Evolutionary conservation across 2,888 invertebrate genomes (phyloP).

Genomic region (Eurois occulta): DNA sequence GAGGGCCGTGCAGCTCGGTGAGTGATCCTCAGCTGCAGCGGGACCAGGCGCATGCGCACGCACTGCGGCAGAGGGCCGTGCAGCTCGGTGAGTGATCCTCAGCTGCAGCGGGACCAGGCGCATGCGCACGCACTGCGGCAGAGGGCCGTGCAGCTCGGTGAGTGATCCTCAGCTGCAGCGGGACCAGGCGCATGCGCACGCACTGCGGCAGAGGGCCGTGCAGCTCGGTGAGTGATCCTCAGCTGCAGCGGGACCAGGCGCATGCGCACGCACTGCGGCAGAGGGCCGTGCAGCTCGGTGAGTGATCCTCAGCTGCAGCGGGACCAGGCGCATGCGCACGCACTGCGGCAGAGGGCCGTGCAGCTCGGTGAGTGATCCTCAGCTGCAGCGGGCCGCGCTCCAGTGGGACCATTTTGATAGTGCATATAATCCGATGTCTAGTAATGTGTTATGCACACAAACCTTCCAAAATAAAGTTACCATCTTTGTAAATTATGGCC

Average conservation of each 20-base stretch:
- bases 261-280: not conserved
- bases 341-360: not conserved
- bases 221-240: not conserved
- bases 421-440: no score
- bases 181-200: not conserved
- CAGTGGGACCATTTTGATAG: no score
- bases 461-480: no score
- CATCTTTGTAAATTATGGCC: no score
- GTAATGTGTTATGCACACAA: no score
- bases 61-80: conserved; percentile 75
- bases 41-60: conserved; percentile 79
- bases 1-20: no score
- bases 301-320: not conserved
- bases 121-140: not conserved
- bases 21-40: no score
- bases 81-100: no score
- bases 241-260: not conserved
- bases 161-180: conserved; percentile 5
- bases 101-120: not conserved
- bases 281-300: conserved; percentile 2
- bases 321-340: not conserved
- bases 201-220: not conserved
- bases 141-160: conserved; percentile 6
- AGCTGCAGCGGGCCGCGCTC: no score
- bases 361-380: no score